Percentiles rank a stretch among this genome's conserved stretches.
Evolutionary conservation across 2,888 invertebrate species (phyloP).

Genomic region (Drosophila birchii): DNA sequence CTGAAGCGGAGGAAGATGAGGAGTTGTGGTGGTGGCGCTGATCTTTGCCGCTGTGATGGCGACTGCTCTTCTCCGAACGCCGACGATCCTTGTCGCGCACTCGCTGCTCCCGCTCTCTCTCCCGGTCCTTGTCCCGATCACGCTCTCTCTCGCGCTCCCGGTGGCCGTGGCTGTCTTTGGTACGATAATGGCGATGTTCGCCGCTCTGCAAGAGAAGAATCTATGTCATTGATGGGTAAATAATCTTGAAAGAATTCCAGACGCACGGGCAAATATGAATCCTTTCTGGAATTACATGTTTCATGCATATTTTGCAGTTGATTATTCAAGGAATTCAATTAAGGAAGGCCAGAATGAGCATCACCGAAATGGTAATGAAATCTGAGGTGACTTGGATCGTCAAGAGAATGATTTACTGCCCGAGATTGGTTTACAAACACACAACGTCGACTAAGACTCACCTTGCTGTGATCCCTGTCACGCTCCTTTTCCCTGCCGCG

Average conservation of each 20-base stretch:
- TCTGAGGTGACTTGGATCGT: not conserved
- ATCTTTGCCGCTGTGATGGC: constrained; percentile 50
- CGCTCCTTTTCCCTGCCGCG: constrained; percentile 33
- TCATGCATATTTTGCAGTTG: not conserved
- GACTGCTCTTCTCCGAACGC: constrained; percentile 38
- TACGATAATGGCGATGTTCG: constrained; percentile 69
- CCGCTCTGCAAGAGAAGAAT: constrained; percentile 48
- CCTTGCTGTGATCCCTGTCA: constrained; percentile 62
- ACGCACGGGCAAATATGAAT: not conserved
- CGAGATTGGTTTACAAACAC: not conserved
- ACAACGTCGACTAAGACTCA: constrained; percentile 11
- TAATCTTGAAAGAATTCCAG: not conserved
- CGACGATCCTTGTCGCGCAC: constrained; percentile 39
- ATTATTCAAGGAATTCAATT: not conserved
- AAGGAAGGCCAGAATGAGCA: not conserved
- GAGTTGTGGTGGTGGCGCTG: constrained; percentile 51
- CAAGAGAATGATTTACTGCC: not conserved
- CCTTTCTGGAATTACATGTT: not conserved
- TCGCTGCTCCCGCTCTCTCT: constrained; percentile 41
- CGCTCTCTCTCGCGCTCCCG: constrained; percentile 53
- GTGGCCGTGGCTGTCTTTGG: constrained; percentile 56
- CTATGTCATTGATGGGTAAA: not conserved
- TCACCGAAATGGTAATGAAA: not conserved
- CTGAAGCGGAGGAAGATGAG: constrained; percentile 42
- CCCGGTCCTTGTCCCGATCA: constrained; percentile 63